These are phyloP conservation scores for Monochamus saltuarius DNA, from an alignment of 1,140 invertebrate species.

Conservation along the genomic window DNA sequence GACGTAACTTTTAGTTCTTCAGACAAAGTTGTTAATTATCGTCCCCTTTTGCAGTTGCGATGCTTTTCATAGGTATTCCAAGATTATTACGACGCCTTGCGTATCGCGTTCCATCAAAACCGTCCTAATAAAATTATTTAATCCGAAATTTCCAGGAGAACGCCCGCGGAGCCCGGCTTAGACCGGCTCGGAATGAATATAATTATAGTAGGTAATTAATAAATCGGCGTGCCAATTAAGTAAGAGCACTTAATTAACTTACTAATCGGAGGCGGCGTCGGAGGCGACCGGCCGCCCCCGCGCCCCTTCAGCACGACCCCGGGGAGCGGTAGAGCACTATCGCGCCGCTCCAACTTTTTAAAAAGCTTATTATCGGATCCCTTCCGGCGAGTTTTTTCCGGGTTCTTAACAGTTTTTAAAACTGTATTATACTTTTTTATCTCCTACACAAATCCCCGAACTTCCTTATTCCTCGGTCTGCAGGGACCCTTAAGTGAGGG, in stretches of 20 bases:
- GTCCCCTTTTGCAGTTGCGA: too few species aligned
- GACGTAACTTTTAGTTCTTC: too few species aligned
- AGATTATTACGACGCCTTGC: too few species aligned
- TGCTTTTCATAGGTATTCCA: too few species aligned
- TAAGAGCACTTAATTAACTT: slow-evolving; percentile 52
- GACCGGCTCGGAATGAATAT: slow-evolving; percentile 29
- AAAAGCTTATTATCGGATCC: slow-evolving; percentile 52
- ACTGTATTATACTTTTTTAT: slow-evolving; percentile 45
- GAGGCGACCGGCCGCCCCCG: background rate
- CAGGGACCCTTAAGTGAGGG: too few species aligned
- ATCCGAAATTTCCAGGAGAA: slow-evolving; percentile 43
- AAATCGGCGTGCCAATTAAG: slow-evolving; percentile 51
- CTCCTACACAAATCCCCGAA: slow-evolving; percentile 19
- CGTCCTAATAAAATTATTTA: too few species aligned
- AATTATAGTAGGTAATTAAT: slow-evolving; percentile 52
- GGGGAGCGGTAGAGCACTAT: slow-evolving; percentile 49
- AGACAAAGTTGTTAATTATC: too few species aligned
- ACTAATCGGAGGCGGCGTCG: slow-evolving; percentile 46
- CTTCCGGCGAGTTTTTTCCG: slow-evolving; percentile 39
- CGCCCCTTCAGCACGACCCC: slow-evolving; percentile 26
- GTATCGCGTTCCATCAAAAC: slow-evolving; percentile 14
- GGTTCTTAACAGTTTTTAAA: slow-evolving; percentile 50
- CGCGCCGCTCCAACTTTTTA: slow-evolving; percentile 49
- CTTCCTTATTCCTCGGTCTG: background rate
- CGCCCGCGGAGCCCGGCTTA: slow-evolving; percentile 17